Base-by-base conservation (phyloP, 2,113 vertebrate species). In the Acanthochromis polyacanthus region DNA sequence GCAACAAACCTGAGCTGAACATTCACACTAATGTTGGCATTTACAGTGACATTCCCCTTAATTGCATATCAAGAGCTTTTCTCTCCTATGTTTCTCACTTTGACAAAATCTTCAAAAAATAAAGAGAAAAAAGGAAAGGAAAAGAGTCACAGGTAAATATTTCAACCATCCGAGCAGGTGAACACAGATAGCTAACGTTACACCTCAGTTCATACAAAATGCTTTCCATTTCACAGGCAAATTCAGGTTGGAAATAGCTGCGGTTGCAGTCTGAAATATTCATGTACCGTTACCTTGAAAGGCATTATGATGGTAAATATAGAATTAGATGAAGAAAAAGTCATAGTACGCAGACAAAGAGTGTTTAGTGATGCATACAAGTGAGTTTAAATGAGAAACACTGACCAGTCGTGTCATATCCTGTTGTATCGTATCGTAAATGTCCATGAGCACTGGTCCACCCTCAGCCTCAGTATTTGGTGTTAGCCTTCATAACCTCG, bases 1-100 rank as follows among this genome's bases (percentile, higher is more conserved):
- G 68, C 48, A 73, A 80, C 81, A 71, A 76, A 71, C 57, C 77
- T 43, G 69, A 85, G 48, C 59, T 1, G 14, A 80, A 58, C 65
- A 65, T 84, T 67, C 63, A 50, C 36, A 64, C 69, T 67, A 73
- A 87, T 80, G 62, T 82, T 89, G 84, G 71, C 83, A 83, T 88
- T 90, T 83, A 61, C 72, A 40, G 43, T 81, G 83, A 75, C 80
- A 65, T 82, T 84, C 78, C 40, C 56, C 16, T 67, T 76, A 71
- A 87, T 88, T 89, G 77, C 80, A 78, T 71, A 80, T 82, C 56
- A 81, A 79, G 60, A 77, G 59, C 59, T 83, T 70, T 71, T 40
- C 61, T 52, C 45, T 67, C 9, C 7, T 28, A 19, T 66, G 62
- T n/a, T 28, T 65, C 28, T 67, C 69, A 66, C 45, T 78, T 58